Conservation (phyloP, 2,888 invertebrate species). For the Hartigia nigra region DNA sequence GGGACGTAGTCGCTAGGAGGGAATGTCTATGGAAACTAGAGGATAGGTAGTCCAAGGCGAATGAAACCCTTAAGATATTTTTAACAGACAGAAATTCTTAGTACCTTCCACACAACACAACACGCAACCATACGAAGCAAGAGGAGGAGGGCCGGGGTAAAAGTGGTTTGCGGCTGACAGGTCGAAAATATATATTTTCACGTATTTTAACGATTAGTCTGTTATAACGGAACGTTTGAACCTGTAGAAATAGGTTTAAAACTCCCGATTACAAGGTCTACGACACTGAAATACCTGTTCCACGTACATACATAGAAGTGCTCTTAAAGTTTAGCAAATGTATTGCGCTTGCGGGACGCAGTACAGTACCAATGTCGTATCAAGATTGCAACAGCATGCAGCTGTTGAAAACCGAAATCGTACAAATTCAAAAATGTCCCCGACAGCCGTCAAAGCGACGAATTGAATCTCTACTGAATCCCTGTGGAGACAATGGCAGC, state of each 20-base stretch:
- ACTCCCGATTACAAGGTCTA: neutral
- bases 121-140: neutral
- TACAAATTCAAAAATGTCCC: neutral
- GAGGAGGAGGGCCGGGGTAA: neutral
- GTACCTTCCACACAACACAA: neutral
- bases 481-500: conserved; percentile 41
- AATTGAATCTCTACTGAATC: conserved; percentile 59
- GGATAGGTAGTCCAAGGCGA: neutral
- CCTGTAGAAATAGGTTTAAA: neutral
- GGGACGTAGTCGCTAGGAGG: neutral
- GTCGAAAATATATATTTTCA: conserved; percentile 54
- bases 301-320: neutral
- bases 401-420: neutral
- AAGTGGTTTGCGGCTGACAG: conserved; percentile 46
- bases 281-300: neutral
- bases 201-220: conserved; percentile 55
- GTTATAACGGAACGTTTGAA: conserved; percentile 39
- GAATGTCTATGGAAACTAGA: neutral
- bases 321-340: too few species aligned
- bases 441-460: conserved; percentile 24
- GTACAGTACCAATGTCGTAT: neutral
- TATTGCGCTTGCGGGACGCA: too few species aligned
- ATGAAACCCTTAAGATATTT: neutral
- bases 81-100: neutral
- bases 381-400: neutral